Base-by-base conservation (phyloP, 2,888 invertebrate species). In the Pseudococcus jackbeardsleyi region DNA sequence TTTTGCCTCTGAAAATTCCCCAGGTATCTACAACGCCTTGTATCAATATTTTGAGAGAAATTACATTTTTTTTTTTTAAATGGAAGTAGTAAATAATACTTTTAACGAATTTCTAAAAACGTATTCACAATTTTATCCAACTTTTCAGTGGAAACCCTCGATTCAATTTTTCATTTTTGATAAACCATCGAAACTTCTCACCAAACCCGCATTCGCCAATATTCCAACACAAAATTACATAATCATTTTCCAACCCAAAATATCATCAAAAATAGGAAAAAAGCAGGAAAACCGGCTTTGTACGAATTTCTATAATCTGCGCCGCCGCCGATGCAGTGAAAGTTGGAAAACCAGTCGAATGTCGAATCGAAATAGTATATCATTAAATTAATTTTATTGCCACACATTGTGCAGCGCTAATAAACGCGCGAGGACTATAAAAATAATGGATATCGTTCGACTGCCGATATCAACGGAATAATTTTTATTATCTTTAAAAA, bases 311-410 rank as follows among this genome's bases (percentile, higher is more conserved):
- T 59, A 59, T 59, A 59, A 12, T 50, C 68, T 39, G 17, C 3
- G n/a, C 26, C 26, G 26, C 26, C 26, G 26, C 39, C 7, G n/a
- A 7, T 19, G 17, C 79, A 42, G 79, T 79, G 79, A 79, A 79
- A 79, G 79, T 79, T 79, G 42, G 42, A 79, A 79, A 33, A 33
- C 26, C 1, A 33, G 26, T 33, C 26, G 8, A 79, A 17, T 79
- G 26, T 33, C 26, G 8, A 79, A 17, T 79, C 79, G 19, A 79
- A 79, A 79, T 42, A 42, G 79, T 79, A 79, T 33, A 79, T 33
- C 79, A 79, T 79, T 42, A 79, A 79, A 79, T 79, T 79, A 79
- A 42, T 79, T 79, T 79, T 79, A 79, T 79, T 79, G 42, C 79
- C 39, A 79, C 79, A 79, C 79, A 79, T 79, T 79, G 79, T 11